phyloP scores from a whole-genome alignment of 1,140 invertebrate genomes.

The Dendroctonus ponderosae region DNA sequence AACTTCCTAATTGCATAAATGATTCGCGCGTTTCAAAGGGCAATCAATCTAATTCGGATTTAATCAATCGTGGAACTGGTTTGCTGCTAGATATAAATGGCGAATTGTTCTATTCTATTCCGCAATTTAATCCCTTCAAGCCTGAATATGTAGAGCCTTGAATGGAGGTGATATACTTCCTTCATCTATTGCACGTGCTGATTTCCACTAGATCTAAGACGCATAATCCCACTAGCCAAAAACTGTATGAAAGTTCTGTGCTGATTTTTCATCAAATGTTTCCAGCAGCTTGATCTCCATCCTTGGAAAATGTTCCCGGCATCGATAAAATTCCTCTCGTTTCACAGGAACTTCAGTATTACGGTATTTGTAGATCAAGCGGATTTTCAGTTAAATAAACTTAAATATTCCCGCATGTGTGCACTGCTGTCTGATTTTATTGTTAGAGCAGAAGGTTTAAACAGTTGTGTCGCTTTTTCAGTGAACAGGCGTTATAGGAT shows the following conservation, averaged over 20 bases:
- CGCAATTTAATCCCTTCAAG: neutral
- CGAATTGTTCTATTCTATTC: neutral
- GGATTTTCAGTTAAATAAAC: conserved; percentile 20
- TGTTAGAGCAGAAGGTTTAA: conserved; percentile 10
- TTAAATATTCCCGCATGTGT: conserved; percentile 20
- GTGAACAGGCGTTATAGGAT: conserved; percentile 8
- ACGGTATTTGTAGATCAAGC: conserved; percentile 10
- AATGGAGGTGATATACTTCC: no score
- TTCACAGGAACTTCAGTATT: conserved; percentile 6
- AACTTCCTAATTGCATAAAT: conserved; percentile 34
- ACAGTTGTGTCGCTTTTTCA: conserved; percentile 9
- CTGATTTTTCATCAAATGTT: no score
- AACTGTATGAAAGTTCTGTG: no score
- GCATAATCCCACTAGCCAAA: no score
- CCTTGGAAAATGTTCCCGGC: neutral
- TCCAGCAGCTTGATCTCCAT: no score
- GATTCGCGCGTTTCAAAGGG: conserved; percentile 22
- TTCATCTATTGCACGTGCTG: no score
- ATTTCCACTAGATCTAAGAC: no score
- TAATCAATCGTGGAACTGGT: conserved; percentile 29
- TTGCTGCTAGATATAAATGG: conserved; percentile 14
- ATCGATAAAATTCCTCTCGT: neutral
- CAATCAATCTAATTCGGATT: conserved; percentile 34
- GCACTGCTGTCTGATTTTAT: conserved; percentile 7
- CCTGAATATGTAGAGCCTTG: neutral